Evolutionary conservation across 1,140 invertebrate genomes (phyloP).

Genomic region (Wasmannia auropunctata): DNA sequence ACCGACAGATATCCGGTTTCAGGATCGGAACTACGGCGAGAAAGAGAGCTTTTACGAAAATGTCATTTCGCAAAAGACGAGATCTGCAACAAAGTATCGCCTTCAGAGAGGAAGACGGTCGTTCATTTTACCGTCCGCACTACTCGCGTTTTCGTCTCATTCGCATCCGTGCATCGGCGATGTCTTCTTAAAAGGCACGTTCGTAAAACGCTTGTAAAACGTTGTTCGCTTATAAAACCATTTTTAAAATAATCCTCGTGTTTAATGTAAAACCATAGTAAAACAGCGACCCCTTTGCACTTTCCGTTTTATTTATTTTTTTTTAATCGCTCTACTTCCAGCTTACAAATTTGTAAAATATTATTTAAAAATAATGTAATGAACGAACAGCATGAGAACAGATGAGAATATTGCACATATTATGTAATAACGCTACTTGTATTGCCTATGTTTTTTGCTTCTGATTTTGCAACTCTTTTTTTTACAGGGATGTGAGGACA

Average conservation of each 20-base stretch:
- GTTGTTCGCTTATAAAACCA: not conserved
- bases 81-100: constrained; percentile 65
- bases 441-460: not conserved
- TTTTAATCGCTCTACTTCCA: not conserved
- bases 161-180: constrained; percentile 2
- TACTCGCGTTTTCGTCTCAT: constrained; percentile 27
- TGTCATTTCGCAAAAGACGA: constrained; percentile 64
- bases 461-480: constrained; percentile 10
- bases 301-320: no score
- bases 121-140: constrained; percentile 7
- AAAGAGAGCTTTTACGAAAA: constrained; percentile 67
- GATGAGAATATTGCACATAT: not conserved
- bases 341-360: not conserved
- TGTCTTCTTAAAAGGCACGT: constrained; percentile 33
- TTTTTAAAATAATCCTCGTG: constrained; percentile 3
- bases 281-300: no score
- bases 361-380: not conserved
- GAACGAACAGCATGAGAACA: not conserved
- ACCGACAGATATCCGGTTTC: constrained; percentile 73
- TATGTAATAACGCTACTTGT: not conserved
- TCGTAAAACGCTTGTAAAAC: constrained; percentile 31
- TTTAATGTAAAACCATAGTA: not conserved
- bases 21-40: constrained; percentile 4
- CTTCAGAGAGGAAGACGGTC: constrained; percentile 60
- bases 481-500: not conserved